phyloP scores from a whole-genome alignment of 2,888 invertebrate species.

The Himalopsyche japonica region DNA sequence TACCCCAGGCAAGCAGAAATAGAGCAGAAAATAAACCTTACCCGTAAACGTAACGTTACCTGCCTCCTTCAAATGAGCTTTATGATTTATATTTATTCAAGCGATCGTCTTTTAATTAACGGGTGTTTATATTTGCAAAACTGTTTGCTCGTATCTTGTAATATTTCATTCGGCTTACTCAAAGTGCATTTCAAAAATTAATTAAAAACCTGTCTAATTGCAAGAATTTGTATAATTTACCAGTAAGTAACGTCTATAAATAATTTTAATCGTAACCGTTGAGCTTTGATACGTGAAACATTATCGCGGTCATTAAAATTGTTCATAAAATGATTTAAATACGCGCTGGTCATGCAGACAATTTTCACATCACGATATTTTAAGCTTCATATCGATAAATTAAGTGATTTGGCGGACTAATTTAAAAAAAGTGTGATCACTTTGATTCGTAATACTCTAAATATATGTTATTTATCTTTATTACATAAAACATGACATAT shows the following conservation, averaged over 20 bases:
- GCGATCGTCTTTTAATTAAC: slow-evolving; percentile 1
- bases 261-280: background rate
- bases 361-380: too few species aligned
- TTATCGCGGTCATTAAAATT: background rate
- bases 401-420: too few species aligned
- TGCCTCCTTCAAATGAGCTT: background rate
- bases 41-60: background rate
- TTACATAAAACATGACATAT: too few species aligned
- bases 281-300: background rate
- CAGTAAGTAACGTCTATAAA: background rate
- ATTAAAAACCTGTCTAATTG: background rate
- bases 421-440: too few species aligned
- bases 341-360: too few species aligned
- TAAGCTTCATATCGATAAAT: too few species aligned
- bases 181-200: background rate
- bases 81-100: background rate
- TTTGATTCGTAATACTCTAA: too few species aligned
- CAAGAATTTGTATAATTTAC: background rate
- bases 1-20: slow-evolving; percentile 2
- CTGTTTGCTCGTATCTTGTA: background rate
- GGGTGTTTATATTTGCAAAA: background rate
- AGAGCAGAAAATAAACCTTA: slow-evolving; percentile 23
- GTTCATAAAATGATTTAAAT: too few species aligned
- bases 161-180: background rate
- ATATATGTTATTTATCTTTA: too few species aligned